Percentiles rank a stretch among this genome's conserved stretches.
Evolutionary conservation across 1,140 invertebrate genomes (phyloP).

Genomic region (Papilio helenus): DNA sequence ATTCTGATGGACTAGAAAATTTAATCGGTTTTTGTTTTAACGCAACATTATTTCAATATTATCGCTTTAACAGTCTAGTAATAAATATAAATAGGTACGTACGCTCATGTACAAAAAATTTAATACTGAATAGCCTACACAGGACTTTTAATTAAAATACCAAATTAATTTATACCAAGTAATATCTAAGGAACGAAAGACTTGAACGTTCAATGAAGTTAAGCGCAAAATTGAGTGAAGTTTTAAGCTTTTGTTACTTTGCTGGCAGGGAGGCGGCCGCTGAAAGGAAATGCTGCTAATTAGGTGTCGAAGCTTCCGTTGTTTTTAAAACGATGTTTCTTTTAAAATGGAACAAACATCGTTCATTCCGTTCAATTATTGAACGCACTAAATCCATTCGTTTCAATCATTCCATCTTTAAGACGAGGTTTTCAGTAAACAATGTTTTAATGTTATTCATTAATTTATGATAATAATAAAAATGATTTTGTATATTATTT

Average conservation of each 20-base stretch:
- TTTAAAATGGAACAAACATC: constrained; percentile 9
- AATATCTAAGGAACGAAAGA: not conserved
- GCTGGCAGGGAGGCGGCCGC: not conserved
- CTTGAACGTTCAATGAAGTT: constrained; percentile 24
- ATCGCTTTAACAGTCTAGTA: too few species aligned
- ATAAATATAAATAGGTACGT: not conserved
- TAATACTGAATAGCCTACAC: not conserved
- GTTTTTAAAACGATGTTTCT: constrained; percentile 25
- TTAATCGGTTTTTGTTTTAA: too few species aligned
- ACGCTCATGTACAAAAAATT: not conserved
- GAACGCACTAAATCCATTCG: not conserved
- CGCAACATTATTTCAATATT: too few species aligned
- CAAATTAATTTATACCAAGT: constrained; percentile 9
- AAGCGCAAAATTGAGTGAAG: constrained; percentile 24
- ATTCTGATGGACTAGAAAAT: too few species aligned
- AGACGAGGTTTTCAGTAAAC: not conserved
- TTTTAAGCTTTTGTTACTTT: constrained; percentile 22
- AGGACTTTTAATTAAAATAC: not conserved
- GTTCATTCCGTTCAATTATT: not conserved
- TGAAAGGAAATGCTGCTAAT: constrained; percentile 14
- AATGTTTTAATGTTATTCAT: not conserved
- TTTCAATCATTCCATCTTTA: not conserved
- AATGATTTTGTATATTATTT: not conserved
- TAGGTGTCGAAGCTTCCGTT: constrained; percentile 5
- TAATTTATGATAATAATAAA: too few species aligned